Percentiles rank a stretch among this genome's conserved stretches.
These are phyloP conservation scores for Epistrophella euchroma DNA, from an alignment of 2,888 invertebrate species.

Conservation along the genomic window DNA sequence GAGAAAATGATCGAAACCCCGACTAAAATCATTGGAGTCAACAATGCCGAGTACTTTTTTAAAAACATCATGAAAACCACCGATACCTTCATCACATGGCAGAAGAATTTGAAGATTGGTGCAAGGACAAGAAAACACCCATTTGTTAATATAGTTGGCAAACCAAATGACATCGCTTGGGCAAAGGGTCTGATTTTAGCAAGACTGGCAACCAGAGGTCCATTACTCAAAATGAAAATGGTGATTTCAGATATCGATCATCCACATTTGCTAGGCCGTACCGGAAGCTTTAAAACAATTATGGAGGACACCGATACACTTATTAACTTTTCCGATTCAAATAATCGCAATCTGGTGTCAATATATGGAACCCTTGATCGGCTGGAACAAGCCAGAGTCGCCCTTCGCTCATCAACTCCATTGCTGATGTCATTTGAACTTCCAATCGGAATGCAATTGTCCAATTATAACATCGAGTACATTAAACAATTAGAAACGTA, in stretches of 20 bases:
- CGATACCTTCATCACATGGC: constrained; percentile 96
- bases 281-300: constrained; percentile 87
- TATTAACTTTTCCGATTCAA: constrained; percentile 99
- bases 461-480: constrained; percentile 91
- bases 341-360: constrained; percentile 98
- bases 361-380: constrained; percentile 96
- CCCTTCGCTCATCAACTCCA: constrained; percentile 95
- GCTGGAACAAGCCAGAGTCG: constrained; percentile 93
- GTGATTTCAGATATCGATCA: constrained; percentile 99
- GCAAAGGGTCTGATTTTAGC: constrained; percentile 95
- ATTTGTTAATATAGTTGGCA: constrained; percentile 95
- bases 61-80: constrained; percentile 92
- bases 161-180: constrained; percentile 89
- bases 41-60: constrained; percentile 78
- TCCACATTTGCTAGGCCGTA: constrained; percentile 94
- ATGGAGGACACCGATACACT: constrained; percentile 99
- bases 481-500: constrained; percentile 93
- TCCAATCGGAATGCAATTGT: constrained; percentile 89
- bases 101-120: constrained; percentile 97
- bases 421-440: constrained; percentile 96
- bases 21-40: constrained; percentile 77
- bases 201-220: constrained; percentile 95
- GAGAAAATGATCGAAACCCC: constrained; percentile 96
- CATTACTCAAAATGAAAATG: constrained; percentile 98
- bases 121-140: constrained; percentile 99